Evolutionary conservation across 2,113 vertebrate genomes (phyloP).

Genomic region (Anarhynchus alexandrinus): DNA sequence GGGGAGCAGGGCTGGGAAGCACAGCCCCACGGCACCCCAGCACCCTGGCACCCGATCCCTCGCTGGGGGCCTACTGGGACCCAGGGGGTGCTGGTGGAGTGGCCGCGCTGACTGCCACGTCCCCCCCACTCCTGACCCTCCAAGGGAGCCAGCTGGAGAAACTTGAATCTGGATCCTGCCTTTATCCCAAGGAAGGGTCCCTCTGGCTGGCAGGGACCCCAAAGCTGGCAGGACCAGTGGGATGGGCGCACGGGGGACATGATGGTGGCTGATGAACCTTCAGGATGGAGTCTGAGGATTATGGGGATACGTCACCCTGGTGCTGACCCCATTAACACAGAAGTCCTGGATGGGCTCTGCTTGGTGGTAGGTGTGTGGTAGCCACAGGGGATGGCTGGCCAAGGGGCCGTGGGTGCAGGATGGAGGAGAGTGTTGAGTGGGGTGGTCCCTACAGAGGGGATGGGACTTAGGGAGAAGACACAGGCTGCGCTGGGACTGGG

Average conservation of each 20-base stretch:
- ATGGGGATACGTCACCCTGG: rapidly evolving
- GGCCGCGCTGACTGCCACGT: rapidly evolving
- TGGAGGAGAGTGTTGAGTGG: background rate
- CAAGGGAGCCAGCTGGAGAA: background rate
- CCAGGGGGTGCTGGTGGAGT: rapidly evolving
- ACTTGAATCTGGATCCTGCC: background rate
- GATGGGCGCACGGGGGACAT: rapidly evolving
- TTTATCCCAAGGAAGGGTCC: background rate
- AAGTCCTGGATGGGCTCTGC: background rate
- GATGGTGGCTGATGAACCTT: background rate
- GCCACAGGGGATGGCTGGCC: background rate
- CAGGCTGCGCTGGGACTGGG: background rate
- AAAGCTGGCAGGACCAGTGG: rapidly evolving
- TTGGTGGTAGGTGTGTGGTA: background rate
- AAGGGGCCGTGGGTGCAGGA: background rate
- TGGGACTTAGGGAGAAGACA: background rate
- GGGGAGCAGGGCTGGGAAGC: background rate
- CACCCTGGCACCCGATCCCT: background rate
- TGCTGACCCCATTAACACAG: background rate
- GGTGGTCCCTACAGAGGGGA: background rate
- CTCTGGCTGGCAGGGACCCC: no score
- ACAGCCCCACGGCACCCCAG: rapidly evolving
- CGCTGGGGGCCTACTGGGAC: rapidly evolving
- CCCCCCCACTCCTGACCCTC: background rate
- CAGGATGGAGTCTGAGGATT: background rate